Conservation (phyloP, 2,888 invertebrate species). For the Hoplodrina blanda region DNA sequence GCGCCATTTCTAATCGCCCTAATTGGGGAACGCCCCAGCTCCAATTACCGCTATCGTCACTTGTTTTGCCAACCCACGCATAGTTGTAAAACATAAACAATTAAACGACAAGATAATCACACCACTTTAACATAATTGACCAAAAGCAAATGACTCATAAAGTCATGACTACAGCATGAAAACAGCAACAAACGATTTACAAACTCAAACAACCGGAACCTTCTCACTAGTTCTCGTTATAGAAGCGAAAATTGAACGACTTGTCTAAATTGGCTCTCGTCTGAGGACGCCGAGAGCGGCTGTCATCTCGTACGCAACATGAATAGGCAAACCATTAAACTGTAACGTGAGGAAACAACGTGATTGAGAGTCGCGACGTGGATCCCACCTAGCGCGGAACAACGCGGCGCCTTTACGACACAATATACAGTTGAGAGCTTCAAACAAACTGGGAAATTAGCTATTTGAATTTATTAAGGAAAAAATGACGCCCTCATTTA, state of each 20-base stretch:
- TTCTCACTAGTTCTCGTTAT: slow-evolving; percentile 68
- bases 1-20: slow-evolving; percentile 79
- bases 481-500: slow-evolving; percentile 26
- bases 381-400: slow-evolving; percentile 40
- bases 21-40: slow-evolving; percentile 78
- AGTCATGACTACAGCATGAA: slow-evolving; percentile 53
- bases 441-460: slow-evolving; percentile 46
- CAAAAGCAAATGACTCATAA: slow-evolving; percentile 61
- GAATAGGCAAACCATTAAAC: slow-evolving; percentile 70
- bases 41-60: slow-evolving; percentile 76
- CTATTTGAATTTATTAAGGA: slow-evolving; percentile 41
- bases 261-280: slow-evolving; percentile 76
- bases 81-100: slow-evolving; percentile 66
- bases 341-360: slow-evolving; percentile 68
- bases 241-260: slow-evolving; percentile 72
- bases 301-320: slow-evolving; percentile 71
- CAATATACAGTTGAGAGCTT: slow-evolving; percentile 51
- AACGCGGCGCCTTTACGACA: slow-evolving; percentile 48
- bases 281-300: slow-evolving; percentile 67
- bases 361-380: slow-evolving; percentile 65
- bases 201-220: slow-evolving; percentile 72
- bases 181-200: slow-evolving; percentile 70
- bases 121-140: slow-evolving; percentile 54
- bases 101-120: slow-evolving; percentile 67
- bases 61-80: slow-evolving; percentile 67